phyloP scores from a whole-genome alignment of 2,113 vertebrate species.

The Bufo gargarizans region DNA sequence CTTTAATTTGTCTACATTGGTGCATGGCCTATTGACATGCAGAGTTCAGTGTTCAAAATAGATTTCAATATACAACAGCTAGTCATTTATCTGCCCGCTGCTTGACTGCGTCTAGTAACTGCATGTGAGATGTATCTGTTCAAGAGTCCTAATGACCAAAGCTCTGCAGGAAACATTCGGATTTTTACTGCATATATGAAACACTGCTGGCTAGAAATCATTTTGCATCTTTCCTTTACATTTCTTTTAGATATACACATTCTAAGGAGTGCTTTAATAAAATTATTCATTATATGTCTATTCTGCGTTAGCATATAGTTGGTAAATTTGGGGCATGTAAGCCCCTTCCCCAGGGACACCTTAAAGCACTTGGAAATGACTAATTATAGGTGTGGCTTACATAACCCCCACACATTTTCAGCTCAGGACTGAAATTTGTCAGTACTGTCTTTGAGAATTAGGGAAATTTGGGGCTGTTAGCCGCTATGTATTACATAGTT shows the following conservation, averaged over 20 bases:
- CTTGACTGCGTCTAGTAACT: not conserved
- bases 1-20: slow-evolving; percentile 11
- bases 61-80: not conserved
- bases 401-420: no score
- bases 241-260: not conserved
- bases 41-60: slow-evolving; percentile 18
- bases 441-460: no score
- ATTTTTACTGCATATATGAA: not conserved
- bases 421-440: no score
- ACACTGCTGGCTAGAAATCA: not conserved
- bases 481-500: no score
- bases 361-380: no score
- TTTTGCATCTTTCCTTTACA: not conserved
- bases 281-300: not conserved
- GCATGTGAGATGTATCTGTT: not conserved
- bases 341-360: no score
- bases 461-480: no score
- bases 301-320: no score
- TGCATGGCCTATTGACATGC: slow-evolving; percentile 21
- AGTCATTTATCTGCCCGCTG: not conserved
- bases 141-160: not conserved
- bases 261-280: not conserved
- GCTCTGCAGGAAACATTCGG: not conserved
- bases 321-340: no score
- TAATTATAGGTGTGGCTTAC: no score